phyloP scores from a whole-genome alignment of 2,888 invertebrate genomes.

The Pristionchus maxplancki region DNA sequence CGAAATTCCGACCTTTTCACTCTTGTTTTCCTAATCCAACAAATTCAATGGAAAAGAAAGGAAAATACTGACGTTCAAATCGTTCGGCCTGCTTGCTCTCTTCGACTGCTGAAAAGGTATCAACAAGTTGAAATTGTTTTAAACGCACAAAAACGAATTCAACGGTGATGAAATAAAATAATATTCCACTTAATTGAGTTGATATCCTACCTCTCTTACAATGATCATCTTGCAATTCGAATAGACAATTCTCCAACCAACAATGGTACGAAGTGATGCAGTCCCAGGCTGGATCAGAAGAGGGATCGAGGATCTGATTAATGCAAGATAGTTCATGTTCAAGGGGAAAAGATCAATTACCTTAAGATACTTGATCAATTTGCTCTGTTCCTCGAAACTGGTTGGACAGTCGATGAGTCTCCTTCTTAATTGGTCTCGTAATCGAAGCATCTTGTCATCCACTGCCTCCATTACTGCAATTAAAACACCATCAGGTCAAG shows the following conservation, averaged over 20 bases:
- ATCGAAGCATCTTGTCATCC: slow-evolving; percentile 88
- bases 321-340: slow-evolving; percentile 80
- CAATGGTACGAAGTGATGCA: slow-evolving; percentile 90
- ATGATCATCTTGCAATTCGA: slow-evolving; percentile 80
- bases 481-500: background rate
- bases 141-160: too few species aligned
- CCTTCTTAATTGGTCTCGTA: slow-evolving; percentile 87
- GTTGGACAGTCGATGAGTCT: slow-evolving; percentile 92
- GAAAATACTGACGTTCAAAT: slow-evolving; percentile 43
- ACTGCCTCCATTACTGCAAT: slow-evolving; percentile 88
- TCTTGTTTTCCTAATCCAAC: background rate
- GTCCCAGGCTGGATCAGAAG: slow-evolving; percentile 95
- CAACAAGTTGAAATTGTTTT: background rate
- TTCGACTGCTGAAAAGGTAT: slow-evolving; percentile 27
- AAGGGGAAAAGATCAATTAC: background rate
- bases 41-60: background rate
- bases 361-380: slow-evolving; percentile 86
- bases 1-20: background rate
- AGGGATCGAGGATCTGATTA: slow-evolving; percentile 85
- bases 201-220: slow-evolving; percentile 53
- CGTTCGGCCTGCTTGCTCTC: slow-evolving; percentile 40
- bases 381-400: slow-evolving; percentile 93
- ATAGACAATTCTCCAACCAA: slow-evolving; percentile 85
- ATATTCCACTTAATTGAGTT: too few species aligned
- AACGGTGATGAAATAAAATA: too few species aligned